Base-by-base conservation (phyloP, 2,888 invertebrate species). In the Eristalis arbustorum region DNA sequence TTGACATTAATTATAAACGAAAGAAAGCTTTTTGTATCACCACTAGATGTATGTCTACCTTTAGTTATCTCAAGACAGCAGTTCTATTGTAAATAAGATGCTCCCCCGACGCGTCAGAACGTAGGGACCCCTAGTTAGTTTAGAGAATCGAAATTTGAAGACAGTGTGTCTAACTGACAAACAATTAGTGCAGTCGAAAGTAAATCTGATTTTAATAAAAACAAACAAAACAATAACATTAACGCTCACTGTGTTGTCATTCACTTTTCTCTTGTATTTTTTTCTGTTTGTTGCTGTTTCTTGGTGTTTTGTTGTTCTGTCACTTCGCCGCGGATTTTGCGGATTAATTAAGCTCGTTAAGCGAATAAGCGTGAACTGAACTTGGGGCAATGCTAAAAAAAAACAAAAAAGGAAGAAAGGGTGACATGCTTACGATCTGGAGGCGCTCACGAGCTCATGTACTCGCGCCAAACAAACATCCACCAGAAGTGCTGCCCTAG, bases 191-290 rank as follows among this genome's bases (percentile, higher is more conserved):
- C 69, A 78, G 37, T 11, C 18, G 13, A 72, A 81, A 49, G 63
- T 56, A 69, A 68, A 74, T 81, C 82, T 81, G 85, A 77, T 85
- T 87, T 67, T 75, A 87, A 82, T 78, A 87, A 87, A 80, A 81
- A 63, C 49, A 80, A 64, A 73, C 22, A 59, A 74, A 74, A 71
- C 59, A 75, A 71, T 42, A 67, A 69, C n/a, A 66, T 40, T 34
- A 67, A 79, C 56, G 34, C 23, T 82, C 42, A 61, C 22, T 81
- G 62, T 72, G 49, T 18, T 83, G 8, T 75, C 49, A 49, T 72
- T 37, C 59, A 31, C 31, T 31, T 31, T 31, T 8, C 31, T 31
- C 31, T 31, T 31, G n/a, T n/a, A 25, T 25, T 25, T 25, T 31
- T 31, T 5, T 31, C 8, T 31, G 8, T 66, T 56, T 37, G n/a